Conservation (phyloP, 2,888 invertebrate genomes). For the Tipula confusa region DNA sequence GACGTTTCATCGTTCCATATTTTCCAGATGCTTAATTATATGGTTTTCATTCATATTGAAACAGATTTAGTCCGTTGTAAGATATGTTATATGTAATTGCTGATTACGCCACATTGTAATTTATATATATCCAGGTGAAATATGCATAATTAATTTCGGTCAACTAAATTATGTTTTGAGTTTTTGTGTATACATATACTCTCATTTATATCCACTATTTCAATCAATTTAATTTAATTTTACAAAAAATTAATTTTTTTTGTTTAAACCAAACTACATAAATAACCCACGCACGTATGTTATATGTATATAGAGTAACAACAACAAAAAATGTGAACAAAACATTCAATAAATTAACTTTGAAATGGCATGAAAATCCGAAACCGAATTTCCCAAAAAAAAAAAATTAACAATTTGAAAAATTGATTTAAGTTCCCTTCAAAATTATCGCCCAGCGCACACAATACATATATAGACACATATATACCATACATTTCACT, state of each 20-base stretch:
- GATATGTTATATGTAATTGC: neutral
- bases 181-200: neutral
- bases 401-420: neutral
- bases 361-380: conserved; percentile 16
- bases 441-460: neutral
- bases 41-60: neutral
- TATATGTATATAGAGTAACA: too few relatives aligned
- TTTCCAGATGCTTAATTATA: neutral
- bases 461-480: too few relatives aligned
- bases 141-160: neutral
- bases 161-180: neutral
- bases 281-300: neutral
- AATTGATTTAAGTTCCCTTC: conserved; percentile 20
- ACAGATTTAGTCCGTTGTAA: neutral
- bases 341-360: neutral
- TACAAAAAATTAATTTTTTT: neutral
- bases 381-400: neutral
- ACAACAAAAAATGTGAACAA: neutral
- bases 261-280: neutral
- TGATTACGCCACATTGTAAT: neutral
- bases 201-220: neutral
- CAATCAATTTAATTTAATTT: conserved; percentile 20
- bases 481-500: neutral
- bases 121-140: neutral
- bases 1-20: too few relatives aligned